Percentiles rank a stretch among this genome's conserved stretches.
These are phyloP conservation scores for Arremon aurantiirostris DNA, from an alignment of 2,797 vertebrate genomes.

Conservation along the genomic window DNA sequence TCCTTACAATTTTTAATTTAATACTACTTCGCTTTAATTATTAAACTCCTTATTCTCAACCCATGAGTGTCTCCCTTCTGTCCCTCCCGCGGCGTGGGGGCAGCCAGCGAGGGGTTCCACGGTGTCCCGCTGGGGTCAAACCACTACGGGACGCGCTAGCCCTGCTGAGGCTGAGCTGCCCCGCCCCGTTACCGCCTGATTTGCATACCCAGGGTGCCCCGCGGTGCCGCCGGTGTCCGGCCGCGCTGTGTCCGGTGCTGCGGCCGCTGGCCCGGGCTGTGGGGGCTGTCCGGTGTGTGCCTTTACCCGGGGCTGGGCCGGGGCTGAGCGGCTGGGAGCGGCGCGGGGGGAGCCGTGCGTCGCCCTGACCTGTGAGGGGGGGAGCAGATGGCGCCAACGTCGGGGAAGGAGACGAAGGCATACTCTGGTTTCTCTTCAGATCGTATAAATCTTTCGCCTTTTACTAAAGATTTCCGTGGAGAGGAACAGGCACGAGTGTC, in stretches of 20 bases:
- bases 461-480: slow-evolving; percentile 85
- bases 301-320: accelerated
- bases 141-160: accelerated
- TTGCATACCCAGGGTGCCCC: neutral
- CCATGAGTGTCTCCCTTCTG: too few species aligned
- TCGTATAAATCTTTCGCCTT: slow-evolving; percentile 32
- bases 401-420: accelerated
- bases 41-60: neutral
- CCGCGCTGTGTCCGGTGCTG: neutral
- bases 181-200: neutral
- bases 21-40: neutral
- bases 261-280: neutral
- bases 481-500: slow-evolving; percentile 38
- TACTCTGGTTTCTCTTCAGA: slow-evolving; percentile 23
- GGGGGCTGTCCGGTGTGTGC: accelerated
- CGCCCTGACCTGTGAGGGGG: accelerated
- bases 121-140: too few species aligned
- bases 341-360: accelerated
- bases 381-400: accelerated
- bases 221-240: neutral
- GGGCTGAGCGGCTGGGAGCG: accelerated
- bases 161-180: neutral
- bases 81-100: too few species aligned
- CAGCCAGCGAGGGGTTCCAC: neutral
- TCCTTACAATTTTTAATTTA: too few species aligned